Base-by-base conservation (phyloP, 1,140 invertebrate genomes). In the Macrotrachela quadricornifera region DNA sequence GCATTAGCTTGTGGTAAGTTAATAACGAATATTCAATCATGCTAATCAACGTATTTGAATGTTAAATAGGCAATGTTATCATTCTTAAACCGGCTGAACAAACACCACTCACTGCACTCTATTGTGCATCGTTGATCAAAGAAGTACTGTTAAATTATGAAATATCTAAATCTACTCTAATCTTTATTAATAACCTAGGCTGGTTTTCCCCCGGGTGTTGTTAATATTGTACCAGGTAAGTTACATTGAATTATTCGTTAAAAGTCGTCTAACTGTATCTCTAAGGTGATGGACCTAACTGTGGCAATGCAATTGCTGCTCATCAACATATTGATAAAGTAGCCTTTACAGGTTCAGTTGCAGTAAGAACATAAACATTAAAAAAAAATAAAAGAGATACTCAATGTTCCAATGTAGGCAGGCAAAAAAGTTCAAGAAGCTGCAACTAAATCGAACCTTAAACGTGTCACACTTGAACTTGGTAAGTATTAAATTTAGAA, bases 21-120 rank as follows among this genome's bases (percentile, higher is more conserved):
- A 30, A 30, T 2, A 30, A 30, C 21, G 2, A 4, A 8, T 30
- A 30, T 30, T 30, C 8, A 4, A 4, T 30, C 21, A 2, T 30
- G 3, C 8, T 30, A 8, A 30, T 30, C 21, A 8, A 30, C 8
- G 3, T 30, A 4, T 30, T 30, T n/a, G n/a, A n/a, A n/a, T n/a
- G n/a, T n/a, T n/a, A n/a, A n/a, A 30, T 30, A 30, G 21, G 88
- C 30, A 90, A 85, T 61, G 85, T 81, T 1, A 72, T 88, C 37
- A 75, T 94, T 12, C 70, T 96, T 60, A 92, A 94, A 66, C 82
- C 84, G 1, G 85, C 88, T 0, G 88, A 94, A 66, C 85, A 91
- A 69, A 94, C 90, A 0, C 87, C 88, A 1, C 68, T 95, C 0
- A 83, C 80, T 1, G 84, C 86, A 1, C 67, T 92, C 1, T 78